Conservation (phyloP, 2,797 vertebrate genomes). For the Peromyscus attwateri region DNA sequence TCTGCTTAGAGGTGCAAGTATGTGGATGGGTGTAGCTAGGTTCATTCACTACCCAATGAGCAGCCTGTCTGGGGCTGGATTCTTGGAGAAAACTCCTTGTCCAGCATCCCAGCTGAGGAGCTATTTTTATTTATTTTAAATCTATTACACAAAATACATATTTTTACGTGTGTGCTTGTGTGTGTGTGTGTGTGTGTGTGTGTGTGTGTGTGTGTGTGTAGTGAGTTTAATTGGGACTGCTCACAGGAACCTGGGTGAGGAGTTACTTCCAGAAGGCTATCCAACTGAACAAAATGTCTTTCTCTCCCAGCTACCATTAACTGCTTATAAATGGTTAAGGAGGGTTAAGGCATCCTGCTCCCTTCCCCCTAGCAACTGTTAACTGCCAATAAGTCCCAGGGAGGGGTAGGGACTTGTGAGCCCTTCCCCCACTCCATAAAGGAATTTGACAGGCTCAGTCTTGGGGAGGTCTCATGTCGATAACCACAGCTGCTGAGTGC, state of each 20-base stretch:
- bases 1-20: not conserved
- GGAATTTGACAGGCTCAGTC: not conserved
- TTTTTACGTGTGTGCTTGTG: not conserved
- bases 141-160: slow-evolving; percentile 8
- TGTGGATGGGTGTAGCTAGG: not conserved
- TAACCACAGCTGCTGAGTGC: not conserved
- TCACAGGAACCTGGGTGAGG: not conserved
- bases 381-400: not conserved
- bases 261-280: not conserved
- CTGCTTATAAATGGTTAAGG: not conserved
- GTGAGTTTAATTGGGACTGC: not conserved
- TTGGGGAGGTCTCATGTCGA: not conserved
- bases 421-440: not conserved
- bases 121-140: slow-evolving; percentile 40
- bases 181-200: not conserved
- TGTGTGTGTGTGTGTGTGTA: not conserved
- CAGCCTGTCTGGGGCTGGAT: not conserved
- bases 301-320: not conserved
- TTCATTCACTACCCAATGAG: not conserved
- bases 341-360: not conserved
- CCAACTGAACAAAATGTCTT: not conserved
- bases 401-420: not conserved
- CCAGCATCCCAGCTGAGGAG: not conserved
- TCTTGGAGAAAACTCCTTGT: not conserved
- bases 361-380: not conserved